Evolutionary conservation across 2,113 vertebrate genomes (phyloP), one percentile per base, ranked within the genome.

Genomic region (Daboia siamensis): DNA sequence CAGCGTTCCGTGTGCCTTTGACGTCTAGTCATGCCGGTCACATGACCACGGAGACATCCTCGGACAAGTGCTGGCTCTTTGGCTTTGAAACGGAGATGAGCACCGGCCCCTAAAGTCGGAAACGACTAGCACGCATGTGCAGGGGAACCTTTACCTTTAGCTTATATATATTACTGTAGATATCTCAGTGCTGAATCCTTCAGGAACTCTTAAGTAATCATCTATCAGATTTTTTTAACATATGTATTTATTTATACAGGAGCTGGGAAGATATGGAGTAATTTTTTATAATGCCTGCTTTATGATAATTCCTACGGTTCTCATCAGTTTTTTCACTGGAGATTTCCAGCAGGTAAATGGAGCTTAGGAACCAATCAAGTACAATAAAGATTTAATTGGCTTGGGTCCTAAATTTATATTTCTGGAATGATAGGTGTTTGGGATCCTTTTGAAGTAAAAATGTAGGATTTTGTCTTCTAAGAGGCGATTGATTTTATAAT

Each of bases 241-340:
- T 4, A 0, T 23, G 5, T 93, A 61, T 93, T 93, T 33, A 1
- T 94, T 95, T 91, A 95, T 2, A 54, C 84, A 99, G 99, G 98
- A 98, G 87, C 93, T 99, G 48, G 99, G 99, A 56, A 99, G 98
- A 96, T 99, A 99, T 0, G 99, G 98, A 33, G 97, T 99, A 85
- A 97, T 99, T 94, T 99, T 98, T 96, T 99, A 99, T 97, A 99
- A 99, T 90, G 98, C 98, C n/a, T 97, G 98, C 89, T 98, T 99
- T 95, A 98, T 99, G 95, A 96, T 99, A 89, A 91, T 99, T 88
- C 99, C 99, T 17, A 98, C 98, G 33, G 5, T 98, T 24, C 61
- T 98, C 95, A 95, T 97, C 57, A 98, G 98, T 90, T 95, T 96
- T 15, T 98, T 94, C 91, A 98, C 98, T 23, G 98, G 98, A 95